Base-by-base conservation (phyloP, 2,113 vertebrate species). In the Peromyscus polionotus region DNA sequence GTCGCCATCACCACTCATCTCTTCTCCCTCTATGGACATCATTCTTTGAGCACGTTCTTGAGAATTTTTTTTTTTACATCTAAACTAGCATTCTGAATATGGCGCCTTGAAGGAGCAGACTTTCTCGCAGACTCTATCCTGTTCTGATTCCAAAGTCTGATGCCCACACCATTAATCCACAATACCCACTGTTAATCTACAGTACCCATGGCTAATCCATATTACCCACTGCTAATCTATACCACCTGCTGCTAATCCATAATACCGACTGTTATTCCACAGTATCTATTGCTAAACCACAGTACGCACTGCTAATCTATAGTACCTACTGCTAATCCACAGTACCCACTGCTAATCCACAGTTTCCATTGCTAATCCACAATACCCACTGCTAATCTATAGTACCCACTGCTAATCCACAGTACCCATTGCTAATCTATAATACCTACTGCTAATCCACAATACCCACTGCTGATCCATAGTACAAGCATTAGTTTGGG, bases 31-130 rank as follows among this genome's bases (percentile, higher is more conserved):
- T 45, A 81, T 76, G 11, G 33, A 87, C 1, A 88, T 9, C 13
- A 85, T 94, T 70, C 51, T 96, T 91, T 77, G 9, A 8, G 88
- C 81, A 92, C 85, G 16, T 67, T 85, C 20, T 81, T 36, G 48
- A 81, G 14, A 7, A 81, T 90, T 75, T 0, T 84, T 91, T 0
- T 84, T 91, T 1, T 86, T 80, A 22, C 28, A 73, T 94, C 36
- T 77, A 93, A 93, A 24, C 14, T 92, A 33, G 16, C 42, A 80
- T 87, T 92, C 33, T 84, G n/a, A 95, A 61, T 39, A 94, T 75
- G 59, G 0, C 5, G 8, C 14, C 10, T 73, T 42, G n/a, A 67
- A 88, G 28, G 59, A 48, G 57, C 11, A 97, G 3, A n/a, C 39
- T 96, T 17, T 93, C 61, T 67, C 13, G 91, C 8, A 75, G 57